Percentiles rank a stretch among this genome's conserved stretches.
Conservation (phyloP, 2,888 invertebrate species). For the Protodeltote pygarga region DNA sequence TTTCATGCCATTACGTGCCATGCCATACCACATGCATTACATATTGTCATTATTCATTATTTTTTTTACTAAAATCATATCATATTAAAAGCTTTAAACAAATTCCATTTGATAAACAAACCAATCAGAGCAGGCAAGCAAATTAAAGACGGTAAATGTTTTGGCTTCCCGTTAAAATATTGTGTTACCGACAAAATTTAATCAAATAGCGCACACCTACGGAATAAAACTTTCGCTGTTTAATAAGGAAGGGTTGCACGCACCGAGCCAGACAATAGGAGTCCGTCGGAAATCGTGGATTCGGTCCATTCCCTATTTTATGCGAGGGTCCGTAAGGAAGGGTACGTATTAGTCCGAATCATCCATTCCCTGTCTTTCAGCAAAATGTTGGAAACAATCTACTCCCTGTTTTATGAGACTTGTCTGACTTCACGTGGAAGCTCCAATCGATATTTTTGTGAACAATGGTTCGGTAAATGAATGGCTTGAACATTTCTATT, state of each 20-base stretch:
- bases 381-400: slow-evolving; percentile 78
- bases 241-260: slow-evolving; percentile 76
- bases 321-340: slow-evolving; percentile 72
- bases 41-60: no score
- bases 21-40: no score
- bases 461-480: slow-evolving; percentile 46
- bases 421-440: slow-evolving; percentile 54
- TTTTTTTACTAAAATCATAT: slow-evolving; percentile 7
- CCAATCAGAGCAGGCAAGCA: slow-evolving; percentile 22
- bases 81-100: slow-evolving; percentile 27
- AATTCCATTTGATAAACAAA: slow-evolving; percentile 25
- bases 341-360: slow-evolving; percentile 78
- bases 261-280: slow-evolving; percentile 78
- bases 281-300: slow-evolving; percentile 74
- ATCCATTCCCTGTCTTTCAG: slow-evolving; percentile 79
- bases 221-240: slow-evolving; percentile 70
- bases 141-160: slow-evolving; percentile 33
- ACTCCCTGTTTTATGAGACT: slow-evolving; percentile 73
- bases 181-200: slow-evolving; percentile 49
- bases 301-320: slow-evolving; percentile 80
- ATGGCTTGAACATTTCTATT: slow-evolving; percentile 29
- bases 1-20: no score
- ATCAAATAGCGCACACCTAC: slow-evolving; percentile 65
- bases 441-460: slow-evolving; percentile 48
- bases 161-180: slow-evolving; percentile 43